Conservation (phyloP, 2,888 invertebrate genomes). For the Monopis laevigella region DNA sequence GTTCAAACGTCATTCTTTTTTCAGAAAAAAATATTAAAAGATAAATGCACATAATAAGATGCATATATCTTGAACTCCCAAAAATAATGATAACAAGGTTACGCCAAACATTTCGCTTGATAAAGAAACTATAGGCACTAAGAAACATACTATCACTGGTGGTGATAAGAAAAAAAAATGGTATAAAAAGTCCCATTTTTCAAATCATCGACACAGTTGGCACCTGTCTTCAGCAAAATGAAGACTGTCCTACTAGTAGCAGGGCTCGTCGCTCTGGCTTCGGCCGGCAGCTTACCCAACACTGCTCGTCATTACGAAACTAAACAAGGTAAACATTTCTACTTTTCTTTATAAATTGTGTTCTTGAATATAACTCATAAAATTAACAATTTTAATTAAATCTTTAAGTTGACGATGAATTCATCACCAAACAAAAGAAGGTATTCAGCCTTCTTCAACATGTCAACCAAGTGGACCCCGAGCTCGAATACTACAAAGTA, state of each 20-base stretch:
- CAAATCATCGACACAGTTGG: slow-evolving; percentile 41
- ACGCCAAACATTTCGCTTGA: slow-evolving; percentile 4
- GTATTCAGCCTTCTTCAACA: slow-evolving; percentile 53
- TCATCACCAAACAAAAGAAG: slow-evolving; percentile 41
- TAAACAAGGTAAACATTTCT: slow-evolving; percentile 27
- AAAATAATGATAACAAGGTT: neutral
- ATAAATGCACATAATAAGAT: no score
- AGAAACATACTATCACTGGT: no score
- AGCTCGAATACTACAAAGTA: slow-evolving; percentile 41
- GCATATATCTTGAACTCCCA: no score
- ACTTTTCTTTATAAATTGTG: neutral
- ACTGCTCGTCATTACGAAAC: slow-evolving; percentile 25
- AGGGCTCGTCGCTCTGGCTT: slow-evolving; percentile 42
- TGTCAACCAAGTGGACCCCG: slow-evolving; percentile 36
- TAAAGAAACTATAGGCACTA: slow-evolving; percentile 1
- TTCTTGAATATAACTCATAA: neutral
- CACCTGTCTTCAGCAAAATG: slow-evolving; percentile 40
- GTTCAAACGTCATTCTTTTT: no score
- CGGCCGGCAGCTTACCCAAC: slow-evolving; percentile 31
- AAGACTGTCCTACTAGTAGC: slow-evolving; percentile 56
- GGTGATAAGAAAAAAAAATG: no score
- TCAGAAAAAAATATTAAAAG: no score
- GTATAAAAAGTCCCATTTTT: slow-evolving; percentile 12
- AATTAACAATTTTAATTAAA: neutral
- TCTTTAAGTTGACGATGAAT: slow-evolving; percentile 25